phyloP scores from a whole-genome alignment of 2,113 vertebrate genomes.

The Nycticorax nycticorax region DNA sequence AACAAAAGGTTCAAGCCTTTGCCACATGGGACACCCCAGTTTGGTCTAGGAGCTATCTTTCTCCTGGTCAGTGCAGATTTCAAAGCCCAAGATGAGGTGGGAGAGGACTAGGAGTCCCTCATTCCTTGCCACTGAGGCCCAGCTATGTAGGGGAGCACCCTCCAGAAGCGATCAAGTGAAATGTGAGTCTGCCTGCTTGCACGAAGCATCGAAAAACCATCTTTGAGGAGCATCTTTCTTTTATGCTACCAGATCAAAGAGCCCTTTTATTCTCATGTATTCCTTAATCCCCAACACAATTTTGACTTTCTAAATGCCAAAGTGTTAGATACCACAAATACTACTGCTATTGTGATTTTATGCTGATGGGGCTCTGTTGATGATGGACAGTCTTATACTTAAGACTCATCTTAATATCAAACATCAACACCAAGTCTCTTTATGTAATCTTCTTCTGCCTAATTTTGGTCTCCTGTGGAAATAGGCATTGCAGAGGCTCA shows the following conservation, averaged over 20 bases:
- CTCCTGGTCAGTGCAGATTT: neutral
- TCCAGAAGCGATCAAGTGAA: neutral
- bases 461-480: constrained; percentile 5
- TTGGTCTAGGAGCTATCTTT: neutral
- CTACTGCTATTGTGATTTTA: neutral
- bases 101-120: neutral
- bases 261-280: neutral
- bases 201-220: neutral
- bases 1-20: neutral
- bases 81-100: neutral
- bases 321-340: neutral
- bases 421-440: neutral
- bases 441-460: neutral
- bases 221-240: neutral
- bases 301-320: neutral
- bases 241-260: neutral
- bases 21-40: neutral
- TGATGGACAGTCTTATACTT: neutral
- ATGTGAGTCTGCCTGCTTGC: neutral
- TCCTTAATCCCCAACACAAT: neutral
- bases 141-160: neutral
- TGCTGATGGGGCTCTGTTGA: neutral
- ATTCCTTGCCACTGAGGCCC: neutral
- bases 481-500: neutral
- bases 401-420: neutral